A percentile compares a stretch with the other conserved stretches of the same genome.
These are phyloP conservation scores for Tridacna gigas DNA, from an alignment of 2,888 invertebrate genomes.

Conservation along the genomic window DNA sequence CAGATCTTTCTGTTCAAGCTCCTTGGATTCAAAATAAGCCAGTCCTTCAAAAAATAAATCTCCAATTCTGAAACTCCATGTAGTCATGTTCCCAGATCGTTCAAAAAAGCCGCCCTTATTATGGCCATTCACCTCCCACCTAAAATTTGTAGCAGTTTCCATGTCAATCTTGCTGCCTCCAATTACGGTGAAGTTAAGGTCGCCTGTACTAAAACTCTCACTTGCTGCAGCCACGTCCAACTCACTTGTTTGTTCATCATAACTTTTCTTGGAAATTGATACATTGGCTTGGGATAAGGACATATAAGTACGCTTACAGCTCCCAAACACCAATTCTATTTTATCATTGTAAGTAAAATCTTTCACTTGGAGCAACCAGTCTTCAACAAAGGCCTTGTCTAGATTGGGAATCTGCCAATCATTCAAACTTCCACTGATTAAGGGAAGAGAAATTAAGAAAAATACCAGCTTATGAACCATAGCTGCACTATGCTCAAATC, in stretches of 20 bases:
- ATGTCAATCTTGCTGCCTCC: constrained; percentile 72
- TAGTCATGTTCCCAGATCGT: constrained; percentile 58
- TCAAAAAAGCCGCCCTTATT: constrained; percentile 60
- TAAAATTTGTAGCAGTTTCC: constrained; percentile 68
- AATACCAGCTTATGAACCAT: no score
- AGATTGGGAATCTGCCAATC: constrained; percentile 71
- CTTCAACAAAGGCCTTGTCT: constrained; percentile 64
- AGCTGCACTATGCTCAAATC: no score
- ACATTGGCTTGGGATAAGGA: constrained; percentile 50
- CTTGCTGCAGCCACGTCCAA: constrained; percentile 52
- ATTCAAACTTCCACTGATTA: constrained; percentile 60
- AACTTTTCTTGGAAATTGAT: constrained; percentile 50
- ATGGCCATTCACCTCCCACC: constrained; percentile 56
- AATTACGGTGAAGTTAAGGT: constrained; percentile 63
- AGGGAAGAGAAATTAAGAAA: background rate
- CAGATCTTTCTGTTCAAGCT: constrained; percentile 70
- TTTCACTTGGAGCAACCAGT: constrained; percentile 75
- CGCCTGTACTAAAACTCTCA: constrained; percentile 46
- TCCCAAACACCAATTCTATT: constrained; percentile 65
- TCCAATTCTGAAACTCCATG: constrained; percentile 65
- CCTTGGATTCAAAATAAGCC: constrained; percentile 68
- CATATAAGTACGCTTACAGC: background rate
- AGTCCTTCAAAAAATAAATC: constrained; percentile 57
- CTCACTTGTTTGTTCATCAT: background rate
- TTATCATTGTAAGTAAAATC: constrained; percentile 62